Conservation (phyloP, 2,113 vertebrate species). For the Oryctolagus cuniculus region mOryCun1.1 NC_091433.1:108332001-108332500, state of each 20-base stretch:
- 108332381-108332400: slow-evolving; percentile 70
- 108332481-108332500: slow-evolving; percentile 31
- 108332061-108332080: slow-evolving; percentile 36
- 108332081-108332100: slow-evolving; percentile 58
- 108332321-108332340: slow-evolving; percentile 73
- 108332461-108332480: slow-evolving; percentile 33
- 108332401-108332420: slow-evolving; percentile 68
- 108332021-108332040: background rate
- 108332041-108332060: background rate
- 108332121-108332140: slow-evolving; percentile 42
- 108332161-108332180: background rate
- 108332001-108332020: background rate
- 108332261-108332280: slow-evolving; percentile 73
- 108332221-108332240: slow-evolving; percentile 70
- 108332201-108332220: slow-evolving; percentile 63
- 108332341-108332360: slow-evolving; percentile 78
- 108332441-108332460: slow-evolving; percentile 48
- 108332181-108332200: slow-evolving; percentile 57
- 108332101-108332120: slow-evolving; percentile 50
- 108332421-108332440: slow-evolving; percentile 56
- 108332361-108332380: slow-evolving; percentile 74
- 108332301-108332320: slow-evolving; percentile 77
- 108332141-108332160: slow-evolving; percentile 21
- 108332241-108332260: slow-evolving; percentile 74
- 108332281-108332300: slow-evolving; percentile 73